Conservation (phyloP, 2,113 vertebrate species). For the Galeopterus variegatus region DNA sequence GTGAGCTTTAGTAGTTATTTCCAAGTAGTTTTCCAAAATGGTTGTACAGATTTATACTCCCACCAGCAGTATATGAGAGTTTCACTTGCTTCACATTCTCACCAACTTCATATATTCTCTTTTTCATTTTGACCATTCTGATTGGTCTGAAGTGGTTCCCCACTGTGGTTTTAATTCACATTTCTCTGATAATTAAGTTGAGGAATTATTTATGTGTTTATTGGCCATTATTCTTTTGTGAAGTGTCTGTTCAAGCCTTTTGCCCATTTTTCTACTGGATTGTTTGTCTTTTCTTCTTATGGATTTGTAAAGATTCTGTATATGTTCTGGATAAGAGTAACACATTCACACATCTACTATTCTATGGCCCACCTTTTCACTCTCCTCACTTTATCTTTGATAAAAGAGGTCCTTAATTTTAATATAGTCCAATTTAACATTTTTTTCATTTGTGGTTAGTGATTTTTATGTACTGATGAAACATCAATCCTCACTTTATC, state of each 20-base stretch:
- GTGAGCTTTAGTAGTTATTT: neutral
- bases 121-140: constrained; percentile 4
- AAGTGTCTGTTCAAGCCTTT: neutral
- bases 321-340: neutral
- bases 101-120: neutral
- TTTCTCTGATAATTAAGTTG: neutral
- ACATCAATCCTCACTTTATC: neutral
- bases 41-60: neutral
- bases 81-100: neutral
- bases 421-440: neutral
- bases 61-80: neutral
- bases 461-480: neutral
- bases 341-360: neutral
- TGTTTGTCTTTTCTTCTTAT: neutral
- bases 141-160: neutral
- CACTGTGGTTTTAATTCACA: neutral
- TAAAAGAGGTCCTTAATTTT: constrained; percentile 24
- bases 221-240: neutral
- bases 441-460: neutral
- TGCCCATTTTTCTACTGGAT: neutral
- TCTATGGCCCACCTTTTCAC: neutral
- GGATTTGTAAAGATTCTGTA: constrained; percentile 16
- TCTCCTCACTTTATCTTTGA: neutral
- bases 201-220: neutral
- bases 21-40: constrained; percentile 32